A percentile compares a stretch with the other conserved stretches of the same genome.
These are phyloP conservation scores for Drosophila saltans DNA, from an alignment of 1,140 invertebrate species.

Conservation along the genomic window DNA sequence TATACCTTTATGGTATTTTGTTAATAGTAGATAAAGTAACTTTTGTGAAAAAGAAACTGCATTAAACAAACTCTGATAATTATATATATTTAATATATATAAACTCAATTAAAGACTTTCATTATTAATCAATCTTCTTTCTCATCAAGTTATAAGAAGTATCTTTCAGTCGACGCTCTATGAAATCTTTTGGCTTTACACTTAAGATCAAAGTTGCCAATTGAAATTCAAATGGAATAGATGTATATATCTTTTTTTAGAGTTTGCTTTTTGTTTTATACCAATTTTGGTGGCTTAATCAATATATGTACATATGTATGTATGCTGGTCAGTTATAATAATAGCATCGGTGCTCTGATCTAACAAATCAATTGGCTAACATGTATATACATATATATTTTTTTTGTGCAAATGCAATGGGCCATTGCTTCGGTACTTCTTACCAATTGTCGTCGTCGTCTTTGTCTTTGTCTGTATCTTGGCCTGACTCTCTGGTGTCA, in stretches of 20 bases:
- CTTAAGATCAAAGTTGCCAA: too few species aligned
- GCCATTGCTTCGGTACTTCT: slow-evolving; percentile 30
- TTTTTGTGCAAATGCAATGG: slow-evolving; percentile 40
- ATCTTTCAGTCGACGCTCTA: background rate
- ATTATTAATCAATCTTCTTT: too few species aligned
- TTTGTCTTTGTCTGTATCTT: slow-evolving; percentile 8
- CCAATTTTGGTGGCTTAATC: background rate
- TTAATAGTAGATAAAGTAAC: too few species aligned
- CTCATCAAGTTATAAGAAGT: background rate
- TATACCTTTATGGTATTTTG: too few species aligned
- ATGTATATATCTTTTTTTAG: too few species aligned
- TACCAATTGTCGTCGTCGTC: slow-evolving; percentile 5
- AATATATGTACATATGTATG: background rate
- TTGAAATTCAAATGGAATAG: too few species aligned
- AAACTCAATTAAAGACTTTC: too few species aligned
- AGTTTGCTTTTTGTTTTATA: slow-evolving; percentile 5
- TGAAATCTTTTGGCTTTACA: background rate
- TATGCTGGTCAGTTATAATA: background rate
- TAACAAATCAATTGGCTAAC: background rate
- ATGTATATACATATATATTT: background rate
- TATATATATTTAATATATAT: too few species aligned
- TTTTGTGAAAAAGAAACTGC: too few species aligned
- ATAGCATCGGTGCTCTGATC: slow-evolving; percentile 3
- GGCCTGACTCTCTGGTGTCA: slow-evolving; percentile 39
- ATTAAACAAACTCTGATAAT: too few species aligned